Conservation (phyloP, 2,888 invertebrate species). For the Lithosia quadra region DNA sequence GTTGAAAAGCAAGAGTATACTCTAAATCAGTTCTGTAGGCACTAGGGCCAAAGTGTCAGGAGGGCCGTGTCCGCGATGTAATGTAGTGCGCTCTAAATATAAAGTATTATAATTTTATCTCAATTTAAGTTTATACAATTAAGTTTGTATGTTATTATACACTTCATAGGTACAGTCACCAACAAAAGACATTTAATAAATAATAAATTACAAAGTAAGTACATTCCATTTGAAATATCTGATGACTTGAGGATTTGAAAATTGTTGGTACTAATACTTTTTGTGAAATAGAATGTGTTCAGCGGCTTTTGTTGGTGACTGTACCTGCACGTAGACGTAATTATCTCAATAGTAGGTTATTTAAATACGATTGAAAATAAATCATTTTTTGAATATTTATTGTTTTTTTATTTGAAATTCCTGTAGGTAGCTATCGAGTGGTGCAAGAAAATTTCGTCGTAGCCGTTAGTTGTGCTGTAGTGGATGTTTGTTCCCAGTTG, state of each 20-base stretch:
- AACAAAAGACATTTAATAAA: not conserved
- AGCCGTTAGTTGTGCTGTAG: no score
- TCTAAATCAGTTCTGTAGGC: no score
- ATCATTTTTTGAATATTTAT: not conserved
- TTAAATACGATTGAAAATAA: not conserved
- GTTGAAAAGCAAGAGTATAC: not conserved
- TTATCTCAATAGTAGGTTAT: not conserved
- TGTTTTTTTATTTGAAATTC: no score
- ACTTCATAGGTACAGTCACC: not conserved
- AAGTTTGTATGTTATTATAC: not conserved
- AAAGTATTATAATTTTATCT: not conserved
- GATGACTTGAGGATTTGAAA: not conserved
- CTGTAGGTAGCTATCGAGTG: no score
- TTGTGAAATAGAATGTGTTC: slow-evolving; percentile 4
- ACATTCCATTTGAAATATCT: not conserved
- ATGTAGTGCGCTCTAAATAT: not conserved
- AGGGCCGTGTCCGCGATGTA: not conserved
- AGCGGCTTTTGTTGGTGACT: not conserved
- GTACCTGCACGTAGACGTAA: not conserved
- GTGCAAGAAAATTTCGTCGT: no score
- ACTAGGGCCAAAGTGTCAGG: no score
- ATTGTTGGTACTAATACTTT: not conserved
- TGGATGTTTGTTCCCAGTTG: no score
- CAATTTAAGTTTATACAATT: not conserved
- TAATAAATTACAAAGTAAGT: not conserved